Base-by-base conservation (phyloP, 1,140 invertebrate genomes). In the Littorina saxatilis region DNA sequence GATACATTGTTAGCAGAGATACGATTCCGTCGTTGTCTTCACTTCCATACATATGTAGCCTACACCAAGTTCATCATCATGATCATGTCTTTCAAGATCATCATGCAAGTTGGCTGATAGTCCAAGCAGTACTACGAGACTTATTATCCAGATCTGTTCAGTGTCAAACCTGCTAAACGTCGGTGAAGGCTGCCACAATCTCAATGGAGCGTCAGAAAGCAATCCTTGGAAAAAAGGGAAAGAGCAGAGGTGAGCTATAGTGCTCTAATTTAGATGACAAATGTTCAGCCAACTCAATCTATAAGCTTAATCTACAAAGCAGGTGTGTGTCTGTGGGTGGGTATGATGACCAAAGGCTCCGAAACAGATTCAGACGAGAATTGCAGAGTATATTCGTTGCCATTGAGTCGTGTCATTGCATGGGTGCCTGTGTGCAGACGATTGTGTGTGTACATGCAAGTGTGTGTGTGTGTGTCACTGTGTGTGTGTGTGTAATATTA, bases 191-290 rank as follows among this genome's bases (percentile, higher is more conserved):
- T 58, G 4, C 27, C 17, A 11, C 55, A 58, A 58, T 4, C 4
- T 63, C 0, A 73, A 73, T 73, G 81, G 81, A 82, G 50, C 58
- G 81, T 39, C 81, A 82, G 55, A 82, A 82, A 47, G 70, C 81
- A 0, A 77, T 82, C 50, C 77, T 78, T 61, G 81, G 81, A 23
- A 82, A 73, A 35, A 73, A 73, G 50, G 40, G 75, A 27, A 82
- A 82, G 43, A 78, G 77, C 43, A 72, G 70, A 79, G 81, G 81
- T 82, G 74, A 82, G 23, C 7, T 39, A 11, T 72, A 23, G 20
- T 17, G 23, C 27, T 40, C 13, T 43, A 23, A 7, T 20, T 43
- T 61, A 40, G 20, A 15, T n/a, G 50, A 40, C 23, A 43, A 63
- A 27, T 27, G 35, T 29, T 11, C 15, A 66, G 11, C 17, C 35